phyloP scores from a whole-genome alignment of 2,888 invertebrate species.

The Machimus rusticus region DNA sequence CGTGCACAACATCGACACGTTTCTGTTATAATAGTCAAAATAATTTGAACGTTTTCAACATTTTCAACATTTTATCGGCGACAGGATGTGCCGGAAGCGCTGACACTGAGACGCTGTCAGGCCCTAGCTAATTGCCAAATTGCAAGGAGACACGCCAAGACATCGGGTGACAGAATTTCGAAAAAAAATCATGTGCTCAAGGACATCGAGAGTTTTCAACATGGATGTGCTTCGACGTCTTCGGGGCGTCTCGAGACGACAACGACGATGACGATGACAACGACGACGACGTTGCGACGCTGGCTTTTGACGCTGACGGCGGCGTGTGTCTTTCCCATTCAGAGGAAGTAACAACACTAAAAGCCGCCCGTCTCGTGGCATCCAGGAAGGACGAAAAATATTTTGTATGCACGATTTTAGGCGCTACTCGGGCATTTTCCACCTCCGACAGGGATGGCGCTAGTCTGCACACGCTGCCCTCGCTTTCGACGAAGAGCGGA shows the following conservation, averaged over 20 bases:
- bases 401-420: constrained; percentile 42
- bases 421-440: constrained; percentile 40
- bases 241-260: not conserved
- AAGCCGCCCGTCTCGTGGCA: constrained; percentile 42
- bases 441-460: constrained; percentile 43
- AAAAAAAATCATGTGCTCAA: constrained; percentile 37
- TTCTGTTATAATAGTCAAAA: not conserved
- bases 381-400: constrained; percentile 44
- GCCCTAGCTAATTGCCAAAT: constrained; percentile 11
- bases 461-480: not conserved
- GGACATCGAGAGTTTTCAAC: constrained; percentile 15
- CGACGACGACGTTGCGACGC: not conserved
- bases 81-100: not conserved
- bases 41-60: not conserved
- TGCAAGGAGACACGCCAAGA: constrained; percentile 7
- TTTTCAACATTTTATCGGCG: not conserved
- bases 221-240: not conserved
- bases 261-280: not conserved
- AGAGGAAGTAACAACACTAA: constrained; percentile 50
- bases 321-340: constrained; percentile 45
- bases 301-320: not conserved
- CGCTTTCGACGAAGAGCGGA: not conserved
- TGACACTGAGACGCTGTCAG: constrained; percentile 10
- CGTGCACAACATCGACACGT: not conserved
- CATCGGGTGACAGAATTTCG: not conserved